Base-by-base conservation (phyloP, 2,113 vertebrate genomes). In the Argyrosomus japonicus region DNA sequence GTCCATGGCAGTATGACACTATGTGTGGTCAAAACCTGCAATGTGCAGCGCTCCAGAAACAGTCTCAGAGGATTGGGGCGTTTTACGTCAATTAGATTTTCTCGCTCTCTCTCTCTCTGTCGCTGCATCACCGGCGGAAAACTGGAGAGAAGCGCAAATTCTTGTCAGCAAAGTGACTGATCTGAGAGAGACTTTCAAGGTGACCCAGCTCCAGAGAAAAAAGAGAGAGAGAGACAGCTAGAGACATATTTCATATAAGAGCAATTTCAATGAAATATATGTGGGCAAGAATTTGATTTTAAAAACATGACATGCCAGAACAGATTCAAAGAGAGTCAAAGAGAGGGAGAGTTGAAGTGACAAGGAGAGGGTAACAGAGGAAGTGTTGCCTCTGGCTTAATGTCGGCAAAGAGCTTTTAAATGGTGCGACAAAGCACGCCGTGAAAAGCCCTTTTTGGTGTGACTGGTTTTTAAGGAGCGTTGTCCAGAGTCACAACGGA, bases 161-260 rank as follows among this genome's bases (percentile, higher is more conserved):
- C 73, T 79, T 62, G 64, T 87, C 81, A 90, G 86, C 79, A 85
- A 62, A 86, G 67, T 77, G 77, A 82, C 50, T 74, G 72, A 84
- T 84, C 69, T 19, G 65, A 82, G 56, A 62, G 53, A 57, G 75
- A 53, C 65, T 57, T 83, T 89, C 84, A 92, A 92, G 88, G 91
- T 93, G 93, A 94, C 93, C 84, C 63, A 75, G 57, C 79, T 64
- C 40, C 32, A 14, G 17, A 77, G 27, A 21, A 78, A 21, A 58
- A 36, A 57, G 29, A 6, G n/a, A 25, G 54, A 11, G 11, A 57
- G 53, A n/a, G 53, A 68, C 68, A 62, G 57, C 10, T 54, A 9
- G 62, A 77, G 75, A 27, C 32, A 79, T 67, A 81, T 21, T 51
- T 27, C 68, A 54, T 13, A 65, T 40, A 40, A 67, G 68, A 56